Conservation (phyloP, 2,797 vertebrate genomes). For the Anabacerthia variegaticeps region DNA sequence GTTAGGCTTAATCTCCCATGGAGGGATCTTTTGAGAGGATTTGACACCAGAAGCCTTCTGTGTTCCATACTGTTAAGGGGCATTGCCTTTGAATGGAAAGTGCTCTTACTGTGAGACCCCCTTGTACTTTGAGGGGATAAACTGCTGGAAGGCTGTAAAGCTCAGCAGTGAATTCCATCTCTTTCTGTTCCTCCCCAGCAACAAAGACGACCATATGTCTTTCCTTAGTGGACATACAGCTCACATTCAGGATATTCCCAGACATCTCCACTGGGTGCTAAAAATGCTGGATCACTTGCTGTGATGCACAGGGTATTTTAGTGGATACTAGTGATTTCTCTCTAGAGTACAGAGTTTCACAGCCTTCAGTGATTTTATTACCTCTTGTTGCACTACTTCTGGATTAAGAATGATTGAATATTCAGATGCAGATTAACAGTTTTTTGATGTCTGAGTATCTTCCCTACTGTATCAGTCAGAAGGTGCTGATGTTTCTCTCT, state of each 20-base stretch:
- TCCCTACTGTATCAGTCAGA: background rate
- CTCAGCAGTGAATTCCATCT: background rate
- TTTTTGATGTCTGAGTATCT: background rate
- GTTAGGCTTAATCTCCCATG: background rate
- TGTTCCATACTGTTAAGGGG: background rate
- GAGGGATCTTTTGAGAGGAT: background rate
- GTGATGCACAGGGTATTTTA: background rate
- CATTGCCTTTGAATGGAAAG: background rate
- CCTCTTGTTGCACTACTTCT: background rate
- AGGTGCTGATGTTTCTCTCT: background rate
- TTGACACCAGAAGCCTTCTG: background rate
- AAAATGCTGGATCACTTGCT: background rate
- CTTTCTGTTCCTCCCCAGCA: background rate
- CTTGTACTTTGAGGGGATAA: background rate
- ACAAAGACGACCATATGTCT: background rate
- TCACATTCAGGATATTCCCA: background rate
- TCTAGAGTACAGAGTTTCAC: background rate
- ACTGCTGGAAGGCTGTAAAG: background rate
- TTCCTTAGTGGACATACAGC: background rate
- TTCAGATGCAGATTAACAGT: background rate
- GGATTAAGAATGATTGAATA: background rate
- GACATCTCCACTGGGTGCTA: background rate
- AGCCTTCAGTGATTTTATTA: background rate
- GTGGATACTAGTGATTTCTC: background rate
- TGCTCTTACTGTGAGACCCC: background rate